Conservation (phyloP, 2,113 vertebrate genomes). For the human (Homo sapiens) region GRCh38 chr18:51718001-51718500, state of each 20-base stretch:
- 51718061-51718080: not conserved
- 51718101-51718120: not conserved
- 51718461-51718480: not conserved
- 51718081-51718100: not conserved
- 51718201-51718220: not conserved
- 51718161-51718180: not conserved
- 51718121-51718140: not conserved
- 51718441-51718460: not conserved
- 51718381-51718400: not conserved
- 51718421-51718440: not conserved
- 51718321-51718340: conserved; percentile 23
- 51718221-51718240: not conserved
- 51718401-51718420: not conserved
- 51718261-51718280: not conserved
- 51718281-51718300: not conserved
- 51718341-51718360: not conserved
- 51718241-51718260: not conserved
- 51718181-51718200: not conserved
- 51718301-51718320: not conserved
- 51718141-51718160: not conserved
- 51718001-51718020: not conserved
- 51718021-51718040: not conserved
- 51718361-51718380: not conserved
- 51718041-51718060: not conserved
- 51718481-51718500: fast-evolving